Conservation (phyloP, 1,140 invertebrate genomes). For the Caenorhabditis brenneri region DNA sequence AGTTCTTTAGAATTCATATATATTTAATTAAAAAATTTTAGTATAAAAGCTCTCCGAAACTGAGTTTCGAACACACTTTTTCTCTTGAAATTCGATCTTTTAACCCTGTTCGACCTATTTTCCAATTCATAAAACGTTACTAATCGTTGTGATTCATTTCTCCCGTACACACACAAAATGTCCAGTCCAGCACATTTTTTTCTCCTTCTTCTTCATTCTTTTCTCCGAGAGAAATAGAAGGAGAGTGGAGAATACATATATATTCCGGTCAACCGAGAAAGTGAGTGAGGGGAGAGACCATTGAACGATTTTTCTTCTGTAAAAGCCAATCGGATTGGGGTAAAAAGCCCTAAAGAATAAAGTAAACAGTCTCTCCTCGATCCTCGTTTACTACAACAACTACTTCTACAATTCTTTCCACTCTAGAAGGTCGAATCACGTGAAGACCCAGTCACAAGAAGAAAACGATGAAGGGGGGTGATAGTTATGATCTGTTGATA, state of each 20-base stretch:
- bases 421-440: slow-evolving; percentile 42
- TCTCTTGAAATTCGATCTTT: not conserved
- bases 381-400: no score
- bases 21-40: not conserved
- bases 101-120: not conserved
- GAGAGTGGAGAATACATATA: not conserved
- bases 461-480: slow-evolving; percentile 9
- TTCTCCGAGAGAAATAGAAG: not conserved
- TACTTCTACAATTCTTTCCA: no score
- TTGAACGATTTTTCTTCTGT: slow-evolving; percentile 19
- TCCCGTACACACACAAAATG: not conserved
- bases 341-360: no score
- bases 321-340: no score
- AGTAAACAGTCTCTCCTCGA: not conserved
- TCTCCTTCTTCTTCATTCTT: not conserved
- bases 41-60: no score
- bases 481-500: slow-evolving; percentile 36
- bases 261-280: slow-evolving; percentile 3
- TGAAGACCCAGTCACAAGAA: slow-evolving; percentile 33
- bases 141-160: slow-evolving; percentile 26
- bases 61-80: not conserved
- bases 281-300: not conserved
- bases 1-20: no score
- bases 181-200: not conserved
- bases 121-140: not conserved